Base-by-base conservation (phyloP, 2,888 invertebrate species). In the Oscheius onirici region DNA sequence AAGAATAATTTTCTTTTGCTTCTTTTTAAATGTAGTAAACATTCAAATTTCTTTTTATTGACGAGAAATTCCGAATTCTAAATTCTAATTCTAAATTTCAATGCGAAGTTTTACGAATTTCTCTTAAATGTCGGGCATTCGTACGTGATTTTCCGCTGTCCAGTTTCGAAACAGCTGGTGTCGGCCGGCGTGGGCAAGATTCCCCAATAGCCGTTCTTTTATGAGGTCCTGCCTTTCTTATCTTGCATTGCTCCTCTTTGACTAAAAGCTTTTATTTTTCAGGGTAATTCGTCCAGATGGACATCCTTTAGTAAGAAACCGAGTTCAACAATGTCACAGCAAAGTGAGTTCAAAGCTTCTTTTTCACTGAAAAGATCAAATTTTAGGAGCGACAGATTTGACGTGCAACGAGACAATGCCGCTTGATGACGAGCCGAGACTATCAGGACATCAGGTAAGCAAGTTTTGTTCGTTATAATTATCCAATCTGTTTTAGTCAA, bases 211-310 rank as follows among this genome's bases (percentile, higher is more conserved):
- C 34, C 34, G n/a, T n/a, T n/a, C 10, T 15, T 28, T 55, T 55
- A 20, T 22, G n/a, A 5, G n/a, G n/a, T 20, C n/a, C 8, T 34
- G n/a, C 15, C n/a, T 57, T 28, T 57, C 34, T 34, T 34, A 34
- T 34, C 34, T 8, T 26, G 28, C 28, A 17, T 57, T 40, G 17
- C 40, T 34, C 13, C 1, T 15, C 26, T 28, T 55, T 2, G 2
- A 43, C 15, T 13, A 46, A 63, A 44, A 49, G 17, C 15, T 20
- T 43, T 6, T 49, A 15, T 8, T 58, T 58, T 60, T 60, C 44
- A 60, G 60, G 63, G 63, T 63, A 63, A 49, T 49, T 26, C 46
- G 46, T 63, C n/a, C 44, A 20, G 15, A 63, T 66, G 66, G 65
- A 49, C 22, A 44, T 63, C n/a, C 20, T 17, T 46, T 46, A 15